Evolutionary conservation across 1,140 invertebrate species (phyloP).

Genomic region (Euwallacea fornicatus): DNA sequence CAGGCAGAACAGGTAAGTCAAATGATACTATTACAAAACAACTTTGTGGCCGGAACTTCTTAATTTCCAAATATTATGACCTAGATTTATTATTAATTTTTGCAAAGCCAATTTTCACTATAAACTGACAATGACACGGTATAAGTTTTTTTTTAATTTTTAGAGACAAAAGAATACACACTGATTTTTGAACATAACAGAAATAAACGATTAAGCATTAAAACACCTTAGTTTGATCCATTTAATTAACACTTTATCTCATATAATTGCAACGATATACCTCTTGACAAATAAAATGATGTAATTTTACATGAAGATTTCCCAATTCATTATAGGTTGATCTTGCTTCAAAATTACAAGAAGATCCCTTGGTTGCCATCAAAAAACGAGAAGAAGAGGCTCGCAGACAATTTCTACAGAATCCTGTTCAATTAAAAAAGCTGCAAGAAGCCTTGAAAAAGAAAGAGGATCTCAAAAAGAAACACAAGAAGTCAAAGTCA

Average conservation of each 20-base stretch:
- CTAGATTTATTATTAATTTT: no score
- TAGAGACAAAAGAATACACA: no score
- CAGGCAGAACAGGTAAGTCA: conserved; percentile 55
- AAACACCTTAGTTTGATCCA: no score
- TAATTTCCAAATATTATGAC: no score
- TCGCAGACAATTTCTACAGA: conserved; percentile 76
- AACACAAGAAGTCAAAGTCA: conserved; percentile 60
- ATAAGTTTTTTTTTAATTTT: no score
- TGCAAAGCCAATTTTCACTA: no score
- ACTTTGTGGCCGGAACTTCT: not conserved
- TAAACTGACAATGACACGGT: no score
- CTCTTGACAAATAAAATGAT: not conserved
- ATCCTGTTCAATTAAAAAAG: conserved; percentile 87
- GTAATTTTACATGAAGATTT: not conserved
- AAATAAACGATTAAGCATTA: no score
- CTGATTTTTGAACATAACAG: no score
- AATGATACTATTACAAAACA: not conserved
- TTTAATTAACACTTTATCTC: no score
- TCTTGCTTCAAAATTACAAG: conserved; percentile 79
- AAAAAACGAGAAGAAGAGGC: conserved; percentile 84
- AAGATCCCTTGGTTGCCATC: conserved; percentile 86
- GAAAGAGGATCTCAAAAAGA: conserved; percentile 58
- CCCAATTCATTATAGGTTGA: conserved; percentile 61
- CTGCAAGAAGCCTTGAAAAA: conserved; percentile 73
- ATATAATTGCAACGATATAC: no score